Evolutionary conservation across 2,888 invertebrate species (phyloP).

Genomic region (Drosophila meridiana): DNA sequence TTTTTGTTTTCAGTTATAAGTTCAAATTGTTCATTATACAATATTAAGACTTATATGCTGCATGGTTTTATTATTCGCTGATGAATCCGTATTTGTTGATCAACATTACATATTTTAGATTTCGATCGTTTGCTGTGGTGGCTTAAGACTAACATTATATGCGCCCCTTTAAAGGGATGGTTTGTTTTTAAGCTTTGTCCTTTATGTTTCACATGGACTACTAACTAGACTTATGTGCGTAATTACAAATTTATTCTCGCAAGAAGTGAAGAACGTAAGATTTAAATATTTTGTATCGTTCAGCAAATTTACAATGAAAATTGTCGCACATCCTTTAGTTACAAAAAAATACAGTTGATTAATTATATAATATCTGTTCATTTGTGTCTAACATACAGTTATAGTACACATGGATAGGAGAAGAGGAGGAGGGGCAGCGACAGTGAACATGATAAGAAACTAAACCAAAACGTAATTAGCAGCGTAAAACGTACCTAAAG

Average conservation of each 20-base stretch:
- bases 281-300: slow-evolving; percentile 40
- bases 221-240: slow-evolving; percentile 65
- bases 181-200: slow-evolving; percentile 45
- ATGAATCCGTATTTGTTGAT: slow-evolving; percentile 51
- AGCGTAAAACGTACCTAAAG: slow-evolving; percentile 60
- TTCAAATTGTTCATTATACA: slow-evolving; percentile 38
- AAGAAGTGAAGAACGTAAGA: slow-evolving; percentile 51
- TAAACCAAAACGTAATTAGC: slow-evolving; percentile 56
- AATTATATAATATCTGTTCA: slow-evolving; percentile 68
- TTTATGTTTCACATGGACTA: slow-evolving; percentile 67
- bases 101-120: slow-evolving; percentile 64
- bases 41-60: slow-evolving; percentile 52
- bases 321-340: slow-evolving; percentile 57
- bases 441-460: slow-evolving; percentile 33
- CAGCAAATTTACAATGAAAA: slow-evolving; percentile 67
- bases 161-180: slow-evolving; percentile 46
- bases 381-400: slow-evolving; percentile 58
- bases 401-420: slow-evolving; percentile 29
- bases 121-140: slow-evolving; percentile 59
- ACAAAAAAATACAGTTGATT: slow-evolving; percentile 51
- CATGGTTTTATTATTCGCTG: slow-evolving; percentile 50
- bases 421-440: background rate
- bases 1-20: background rate
- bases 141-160: slow-evolving; percentile 68
- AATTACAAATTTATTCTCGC: slow-evolving; percentile 60